Evolutionary conservation across 1,140 invertebrate genomes (phyloP), one percentile per base, ranked within the genome.

Genomic region (Lucilia sericata): DNA sequence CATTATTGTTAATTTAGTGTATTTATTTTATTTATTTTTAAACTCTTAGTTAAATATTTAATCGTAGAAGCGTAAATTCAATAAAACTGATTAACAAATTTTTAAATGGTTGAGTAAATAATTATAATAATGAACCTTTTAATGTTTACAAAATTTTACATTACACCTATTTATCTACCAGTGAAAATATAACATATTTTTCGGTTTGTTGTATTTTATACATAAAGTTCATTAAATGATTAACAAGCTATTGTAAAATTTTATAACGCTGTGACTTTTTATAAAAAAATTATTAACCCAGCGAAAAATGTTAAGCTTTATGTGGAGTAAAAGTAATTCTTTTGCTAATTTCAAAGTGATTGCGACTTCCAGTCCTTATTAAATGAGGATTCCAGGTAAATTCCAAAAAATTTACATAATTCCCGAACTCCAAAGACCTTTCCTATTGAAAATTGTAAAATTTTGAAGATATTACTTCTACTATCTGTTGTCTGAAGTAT

Each of bases 201-300:
- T n/a, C 21, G 10, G 13, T 1, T 17, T 60, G 13, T n/a, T 60
- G 14, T 60, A 17, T 60, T 55, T 55, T 55, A 25, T 21, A 70
- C 65, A 70, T 60, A 70, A 21, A 70, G 21, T 70, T 70, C 65
- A 70, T 70, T 25, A 21, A 70, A 70, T 36, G 34, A 36, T 42
- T 42, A 78, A 78, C 30, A 78, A 47, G 34, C n/a, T 36, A 42
- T 78, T 55, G 51, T n/a, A 12, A 55, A 55, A n/a, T 10, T 84
- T 78, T 25, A 4, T 36, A 47, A 49, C 84, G 10, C 5, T 21
- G 5, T 17, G 65, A 70, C 17, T 2, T 17, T 21, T 70, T 21
- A n/a, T n/a, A n/a, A 70, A 21, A 70, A 7, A 19, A 70, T 70
- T 7, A 17, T 5, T n/a, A 60, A n/a, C 13, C 55, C 55, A 60